Conservation (phyloP, 2,113 vertebrate genomes). For the Halichoerus grypus region DNA sequence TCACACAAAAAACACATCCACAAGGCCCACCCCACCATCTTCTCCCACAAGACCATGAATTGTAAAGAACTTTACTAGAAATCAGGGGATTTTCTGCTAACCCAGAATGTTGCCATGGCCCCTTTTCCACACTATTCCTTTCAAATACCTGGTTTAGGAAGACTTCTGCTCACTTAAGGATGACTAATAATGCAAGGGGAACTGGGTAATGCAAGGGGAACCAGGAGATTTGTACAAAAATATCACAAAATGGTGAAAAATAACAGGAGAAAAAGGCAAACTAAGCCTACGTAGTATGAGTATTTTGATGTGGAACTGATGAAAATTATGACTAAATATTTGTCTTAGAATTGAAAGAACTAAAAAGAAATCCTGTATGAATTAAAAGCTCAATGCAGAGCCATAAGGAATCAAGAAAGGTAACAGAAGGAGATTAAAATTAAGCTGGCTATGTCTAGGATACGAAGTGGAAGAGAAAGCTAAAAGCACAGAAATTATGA, state of each 20-base stretch:
- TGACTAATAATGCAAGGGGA: constrained; percentile 29
- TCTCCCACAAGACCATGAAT: background rate
- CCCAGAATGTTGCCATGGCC: background rate
- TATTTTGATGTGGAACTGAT: constrained; percentile 5
- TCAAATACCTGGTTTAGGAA: background rate
- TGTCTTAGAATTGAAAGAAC: constrained; percentile 50
- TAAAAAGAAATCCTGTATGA: background rate
- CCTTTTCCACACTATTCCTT: background rate
- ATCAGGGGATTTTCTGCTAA: constrained; percentile 31
- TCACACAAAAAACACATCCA: background rate
- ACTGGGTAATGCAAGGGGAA: constrained; percentile 42
- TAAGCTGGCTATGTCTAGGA: constrained; percentile 34
- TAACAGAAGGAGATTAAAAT: constrained; percentile 13
- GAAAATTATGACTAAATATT: constrained; percentile 60
- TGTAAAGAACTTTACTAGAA: background rate
- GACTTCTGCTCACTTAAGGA: constrained; percentile 6
- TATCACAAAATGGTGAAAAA: background rate
- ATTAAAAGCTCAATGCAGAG: constrained; percentile 3
- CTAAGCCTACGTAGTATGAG: background rate
- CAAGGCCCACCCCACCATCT: background rate
- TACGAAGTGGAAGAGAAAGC: constrained; percentile 15
- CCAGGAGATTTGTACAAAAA: background rate
- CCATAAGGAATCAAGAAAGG: constrained; percentile 21
- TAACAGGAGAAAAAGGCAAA: constrained; percentile 13
- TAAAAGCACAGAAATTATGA: constrained; percentile 15